Evolutionary conservation across 37 sponge, comb jelly and placozoan genomes (phyloP), one percentile per base, ranked within the genome.

Genomic region (Haliclona indistincta): DNA sequence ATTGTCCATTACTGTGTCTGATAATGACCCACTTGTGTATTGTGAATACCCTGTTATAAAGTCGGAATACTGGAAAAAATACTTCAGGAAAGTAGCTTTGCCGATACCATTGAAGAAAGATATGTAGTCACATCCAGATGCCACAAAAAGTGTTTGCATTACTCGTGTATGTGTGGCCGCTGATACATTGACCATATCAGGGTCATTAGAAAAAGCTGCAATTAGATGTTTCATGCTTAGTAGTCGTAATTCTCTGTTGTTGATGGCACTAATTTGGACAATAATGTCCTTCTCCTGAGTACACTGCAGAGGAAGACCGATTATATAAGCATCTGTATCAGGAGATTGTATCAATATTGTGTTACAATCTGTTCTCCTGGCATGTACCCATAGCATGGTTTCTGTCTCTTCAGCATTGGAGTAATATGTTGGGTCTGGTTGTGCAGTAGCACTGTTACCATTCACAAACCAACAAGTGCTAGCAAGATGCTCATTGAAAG

Each of bases 101-200:
- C 77, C 77, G 19, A 76, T 45, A 1, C 43, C 37, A 1, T 23
- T 41, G 38, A 76, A 76, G 43, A 39, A 76, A 29, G 77, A 76
- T 30, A 64, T 65, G 53, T 76, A 76, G 26, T 76, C 77, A 38
- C 77, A 76, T 10, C 77, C 77, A 23, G 77, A 49, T 25, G 54
- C 43, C 0, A 76, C 43, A 49, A 38, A 64, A 15, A 74, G 17
- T 1, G 43, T 61, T 74, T 74, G 75, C 26, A 74, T 2, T n/a
- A 61, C 38, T 30, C 8, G 35, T 28, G 67, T 2, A 3, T 22
- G 64, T 44, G 0, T 45, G 7, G 63, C 1, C 1, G 77, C 8
- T 11, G 51, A 32, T 11, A 76, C 43, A 2, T 58, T 34, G 41
- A 66, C 49, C 6, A 76, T 47, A 36, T 76, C 77, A 28, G 77